Evolutionary conservation across 2,797 vertebrate genomes (phyloP), one percentile per base, ranked within the genome.

Genomic region (Gallinago stenura): DNA sequence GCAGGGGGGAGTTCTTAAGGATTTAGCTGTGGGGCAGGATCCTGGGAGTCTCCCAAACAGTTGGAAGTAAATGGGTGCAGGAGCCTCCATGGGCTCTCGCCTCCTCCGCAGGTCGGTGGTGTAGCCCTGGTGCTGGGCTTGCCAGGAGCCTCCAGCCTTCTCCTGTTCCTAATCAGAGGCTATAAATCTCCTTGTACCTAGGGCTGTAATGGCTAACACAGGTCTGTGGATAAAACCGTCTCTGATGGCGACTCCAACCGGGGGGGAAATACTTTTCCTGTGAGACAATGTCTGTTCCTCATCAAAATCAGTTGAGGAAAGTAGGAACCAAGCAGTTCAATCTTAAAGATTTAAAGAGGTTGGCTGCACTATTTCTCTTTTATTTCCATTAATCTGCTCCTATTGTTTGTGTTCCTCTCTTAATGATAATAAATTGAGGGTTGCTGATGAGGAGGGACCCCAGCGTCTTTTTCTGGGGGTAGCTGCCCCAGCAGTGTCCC

Each of bases 161-260:
- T 84, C 30, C 96, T 93, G 88, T 87, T 95, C 58, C 53, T 90
- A 73, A 93, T 95, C 93, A 95, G 83, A 73, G 80, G 33, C 39
- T 37, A 14, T 97, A 95, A 95, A 97, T 97, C 95, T 89, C 37
- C 78, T 39, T 6, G 1, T 97, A 84, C 91, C 90, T 80, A 21
- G 37, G 2, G 28, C 76, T 75, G 51, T 92, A 93, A 96, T 94
- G 95, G 95, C 87, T 93, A 93, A 81, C 17, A 5, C 95, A 95
- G 96, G 92, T 95, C 83, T 86, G 28, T 0, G 56, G 95, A 68
- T 93, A 89, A 95, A 96, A 39, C 53, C 10, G 46, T 8, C 93
- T 88, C 66, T 66, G 75, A 88, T 89, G 92, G 92, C 83, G 95
- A 54, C 86, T 95, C 83, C 60, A 12, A 51, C 77, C 76, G 93